Conservation (phyloP, 1,140 invertebrate genomes). For the Bombus waltoni region DNA sequence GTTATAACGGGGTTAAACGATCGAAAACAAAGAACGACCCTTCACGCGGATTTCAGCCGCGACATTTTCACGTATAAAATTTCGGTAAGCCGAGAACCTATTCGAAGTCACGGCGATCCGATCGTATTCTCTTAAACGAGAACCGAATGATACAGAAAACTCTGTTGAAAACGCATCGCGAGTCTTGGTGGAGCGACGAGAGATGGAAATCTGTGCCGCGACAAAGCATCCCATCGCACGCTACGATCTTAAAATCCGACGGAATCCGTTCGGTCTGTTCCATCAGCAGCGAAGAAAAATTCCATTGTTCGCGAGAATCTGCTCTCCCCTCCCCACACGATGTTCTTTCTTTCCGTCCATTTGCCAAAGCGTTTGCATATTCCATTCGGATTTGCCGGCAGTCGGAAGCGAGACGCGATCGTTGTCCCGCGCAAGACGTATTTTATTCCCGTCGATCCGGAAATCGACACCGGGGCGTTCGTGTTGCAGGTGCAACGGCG, state of each 20-base stretch:
- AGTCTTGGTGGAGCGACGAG: background rate
- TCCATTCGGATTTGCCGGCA: slow-evolving; percentile 4
- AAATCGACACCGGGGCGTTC: background rate
- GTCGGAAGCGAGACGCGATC: background rate
- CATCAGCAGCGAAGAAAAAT: slow-evolving; percentile 27
- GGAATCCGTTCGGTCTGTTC: slow-evolving; percentile 16
- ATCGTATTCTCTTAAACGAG: background rate
- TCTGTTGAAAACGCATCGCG: background rate
- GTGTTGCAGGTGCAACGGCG: slow-evolving; percentile 8
- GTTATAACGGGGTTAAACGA: no score
- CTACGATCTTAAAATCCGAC: slow-evolving; percentile 18
- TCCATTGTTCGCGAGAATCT: slow-evolving; percentile 31
- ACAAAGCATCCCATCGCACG: background rate
- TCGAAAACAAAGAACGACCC: no score
- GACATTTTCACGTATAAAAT: no score
- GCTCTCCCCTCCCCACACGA: background rate
- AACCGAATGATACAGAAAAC: background rate
- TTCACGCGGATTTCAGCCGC: no score
- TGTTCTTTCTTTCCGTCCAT: slow-evolving; percentile 21
- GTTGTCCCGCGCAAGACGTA: background rate
- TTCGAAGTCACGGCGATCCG: no score
- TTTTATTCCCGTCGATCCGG: slow-evolving; percentile 8
- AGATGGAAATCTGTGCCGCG: background rate
- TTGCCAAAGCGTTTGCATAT: slow-evolving; percentile 38
- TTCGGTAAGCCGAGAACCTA: no score